Percentiles rank a stretch among this genome's conserved stretches.
Evolutionary conservation across 2,113 vertebrate species (phyloP).

Genomic region (Labeo catla): DNA sequence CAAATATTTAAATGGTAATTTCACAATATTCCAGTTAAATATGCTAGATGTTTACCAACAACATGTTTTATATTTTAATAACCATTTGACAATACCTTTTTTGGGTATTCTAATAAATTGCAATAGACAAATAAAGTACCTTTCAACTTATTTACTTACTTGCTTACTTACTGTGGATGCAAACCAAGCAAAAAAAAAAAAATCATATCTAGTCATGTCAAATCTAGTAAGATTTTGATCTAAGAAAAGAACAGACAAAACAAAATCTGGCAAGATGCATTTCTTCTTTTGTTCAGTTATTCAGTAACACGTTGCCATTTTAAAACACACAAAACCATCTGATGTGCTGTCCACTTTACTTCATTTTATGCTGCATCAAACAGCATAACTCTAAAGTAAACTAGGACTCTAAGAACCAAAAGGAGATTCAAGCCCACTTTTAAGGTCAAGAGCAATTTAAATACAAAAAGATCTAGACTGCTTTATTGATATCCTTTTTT

Average conservation of each 20-base stretch:
- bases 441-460: not conserved
- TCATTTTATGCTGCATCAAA: not conserved
- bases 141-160: too few relatives aligned
- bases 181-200: not conserved
- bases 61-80: too few relatives aligned
- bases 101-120: too few relatives aligned
- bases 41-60: not conserved
- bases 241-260: not conserved
- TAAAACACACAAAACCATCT: not conserved
- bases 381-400: not conserved
- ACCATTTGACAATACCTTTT: too few relatives aligned
- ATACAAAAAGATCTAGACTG: not conserved
- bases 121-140: not conserved
- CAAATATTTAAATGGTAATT: not conserved
- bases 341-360: not conserved
- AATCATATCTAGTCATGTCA: not conserved
- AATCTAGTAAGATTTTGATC: not conserved
- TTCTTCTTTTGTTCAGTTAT: not conserved
- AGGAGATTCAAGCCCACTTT: not conserved
- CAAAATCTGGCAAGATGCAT: not conserved
- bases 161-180: too few relatives aligned
- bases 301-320: not conserved
- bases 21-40: not conserved
- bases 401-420: not conserved
- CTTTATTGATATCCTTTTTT: too few relatives aligned